Evolutionary conservation across 64 coral and sea anemone genomes (phyloP).

Genomic region (Cladopsammia gracilis): DNA sequence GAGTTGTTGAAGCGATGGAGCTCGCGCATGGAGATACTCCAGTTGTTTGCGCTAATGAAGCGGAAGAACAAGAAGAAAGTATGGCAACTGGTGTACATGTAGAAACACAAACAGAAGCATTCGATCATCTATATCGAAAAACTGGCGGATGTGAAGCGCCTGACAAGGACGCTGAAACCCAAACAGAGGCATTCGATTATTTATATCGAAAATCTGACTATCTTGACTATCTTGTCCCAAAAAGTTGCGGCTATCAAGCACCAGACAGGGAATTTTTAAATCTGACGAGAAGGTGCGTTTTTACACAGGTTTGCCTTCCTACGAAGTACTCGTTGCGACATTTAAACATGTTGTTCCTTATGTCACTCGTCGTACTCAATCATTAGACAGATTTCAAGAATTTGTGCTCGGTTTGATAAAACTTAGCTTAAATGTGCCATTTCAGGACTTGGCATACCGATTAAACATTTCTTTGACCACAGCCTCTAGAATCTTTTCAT

Average conservation of each 20-base stretch:
- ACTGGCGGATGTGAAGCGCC: background rate
- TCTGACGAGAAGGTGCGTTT: constrained; percentile 2
- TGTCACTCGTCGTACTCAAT: constrained; percentile 10
- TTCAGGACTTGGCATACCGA: constrained; percentile 25
- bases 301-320: constrained; percentile 27
- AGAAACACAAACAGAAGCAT: constrained; percentile 23
- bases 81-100: background rate
- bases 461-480: background rate
- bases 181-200: background rate
- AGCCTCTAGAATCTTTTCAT: background rate
- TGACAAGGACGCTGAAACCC: constrained; percentile 15
- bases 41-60: background rate
- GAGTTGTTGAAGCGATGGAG: constrained; percentile 14
- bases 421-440: constrained; percentile 21
- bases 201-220: background rate
- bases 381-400: constrained; percentile 28
- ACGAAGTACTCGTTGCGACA: background rate
- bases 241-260: constrained; percentile 17
- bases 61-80: constrained; percentile 1
- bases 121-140: constrained; percentile 3
- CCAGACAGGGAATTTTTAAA: constrained; percentile 22
- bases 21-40: constrained; percentile 7
- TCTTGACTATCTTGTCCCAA: constrained; percentile 8
- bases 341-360: constrained; percentile 6
- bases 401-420: constrained; percentile 22